Percentiles rank a stretch among this genome's conserved stretches.
phyloP scores from a whole-genome alignment of 2,888 invertebrate genomes.

The Oeneis ivallda region DNA sequence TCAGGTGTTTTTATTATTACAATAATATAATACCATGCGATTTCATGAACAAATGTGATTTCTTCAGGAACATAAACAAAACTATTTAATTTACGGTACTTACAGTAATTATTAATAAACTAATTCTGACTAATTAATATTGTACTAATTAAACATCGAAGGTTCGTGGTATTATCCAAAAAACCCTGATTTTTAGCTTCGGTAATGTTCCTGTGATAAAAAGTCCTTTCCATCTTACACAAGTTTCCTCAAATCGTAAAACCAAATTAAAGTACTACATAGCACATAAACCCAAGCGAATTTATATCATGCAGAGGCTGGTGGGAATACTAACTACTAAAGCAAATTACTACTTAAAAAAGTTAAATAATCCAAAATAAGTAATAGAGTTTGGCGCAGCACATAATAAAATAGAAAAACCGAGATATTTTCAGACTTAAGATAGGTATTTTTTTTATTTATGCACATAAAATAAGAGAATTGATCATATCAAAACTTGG shows the following conservation, averaged over 20 bases:
- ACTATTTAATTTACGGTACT: too few relatives aligned
- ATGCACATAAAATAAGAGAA: too few relatives aligned
- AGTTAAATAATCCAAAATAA: not conserved
- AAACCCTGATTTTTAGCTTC: not conserved
- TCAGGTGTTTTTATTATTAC: too few relatives aligned
- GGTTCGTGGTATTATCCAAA: not conserved
- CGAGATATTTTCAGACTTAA: too few relatives aligned
- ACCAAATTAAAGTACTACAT: slow-evolving; percentile 7
- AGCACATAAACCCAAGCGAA: slow-evolving; percentile 42
- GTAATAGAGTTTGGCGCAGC: too few relatives aligned
- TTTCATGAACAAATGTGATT: not conserved
- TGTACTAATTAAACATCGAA: too few relatives aligned
- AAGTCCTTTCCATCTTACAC: slow-evolving; percentile 17
- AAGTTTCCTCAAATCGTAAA: slow-evolving; percentile 4
- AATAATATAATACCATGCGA: not conserved
- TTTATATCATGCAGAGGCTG: slow-evolving; percentile 41
- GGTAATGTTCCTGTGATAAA: not conserved
- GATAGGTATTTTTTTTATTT: too few relatives aligned
- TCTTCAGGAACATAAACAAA: not conserved
- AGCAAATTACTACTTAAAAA: slow-evolving; percentile 17
- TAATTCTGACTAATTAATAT: too few relatives aligned
- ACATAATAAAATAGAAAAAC: too few relatives aligned
- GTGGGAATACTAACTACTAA: slow-evolving; percentile 31
- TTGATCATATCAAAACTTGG: too few relatives aligned
- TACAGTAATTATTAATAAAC: too few relatives aligned